phyloP scores from a whole-genome alignment of 1,140 invertebrate species.

The Neotoxoptera formosana region DNA sequence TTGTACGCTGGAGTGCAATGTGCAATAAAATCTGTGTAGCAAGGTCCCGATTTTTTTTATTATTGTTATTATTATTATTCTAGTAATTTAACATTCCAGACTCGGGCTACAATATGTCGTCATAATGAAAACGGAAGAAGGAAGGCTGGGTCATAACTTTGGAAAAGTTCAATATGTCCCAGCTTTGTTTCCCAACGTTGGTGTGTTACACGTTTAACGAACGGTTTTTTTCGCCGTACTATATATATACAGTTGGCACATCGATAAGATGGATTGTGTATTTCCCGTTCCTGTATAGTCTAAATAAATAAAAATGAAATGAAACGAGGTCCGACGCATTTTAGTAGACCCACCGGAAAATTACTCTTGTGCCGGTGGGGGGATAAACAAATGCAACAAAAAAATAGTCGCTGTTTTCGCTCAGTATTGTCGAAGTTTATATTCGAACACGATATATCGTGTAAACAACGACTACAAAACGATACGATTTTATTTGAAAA shows the following conservation, averaged over 20 bases:
- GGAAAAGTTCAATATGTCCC: constrained; percentile 1
- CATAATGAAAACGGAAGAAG: constrained; percentile 14
- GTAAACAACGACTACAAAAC: constrained; percentile 12
- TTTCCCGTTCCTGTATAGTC: not conserved
- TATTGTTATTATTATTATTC: constrained; percentile 31
- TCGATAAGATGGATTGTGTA: constrained; percentile 15
- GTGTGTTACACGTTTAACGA: not conserved
- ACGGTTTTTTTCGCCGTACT: not conserved
- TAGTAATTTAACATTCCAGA: constrained; percentile 18
- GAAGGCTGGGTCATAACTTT: not conserved
- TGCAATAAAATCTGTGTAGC: constrained; percentile 8
- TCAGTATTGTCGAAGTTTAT: constrained; percentile 19
- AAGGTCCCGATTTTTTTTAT: constrained; percentile 12
- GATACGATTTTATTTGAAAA: constrained; percentile 2
- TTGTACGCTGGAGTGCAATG: not conserved
- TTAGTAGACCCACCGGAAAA: constrained; percentile 48
- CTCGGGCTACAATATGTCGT: not conserved
- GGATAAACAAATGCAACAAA: constrained; percentile 45
- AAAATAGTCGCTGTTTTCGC: constrained; percentile 41
- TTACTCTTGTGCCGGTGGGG: constrained; percentile 23
- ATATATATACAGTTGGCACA: not conserved
- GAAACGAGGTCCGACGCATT: not conserved
- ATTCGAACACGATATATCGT: not conserved
- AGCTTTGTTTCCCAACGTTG: not conserved
- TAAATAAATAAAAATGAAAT: constrained; percentile 30